Evolutionary conservation across 2,113 vertebrate species (phyloP).

Genomic region (Nesogale talazaci): DNA sequence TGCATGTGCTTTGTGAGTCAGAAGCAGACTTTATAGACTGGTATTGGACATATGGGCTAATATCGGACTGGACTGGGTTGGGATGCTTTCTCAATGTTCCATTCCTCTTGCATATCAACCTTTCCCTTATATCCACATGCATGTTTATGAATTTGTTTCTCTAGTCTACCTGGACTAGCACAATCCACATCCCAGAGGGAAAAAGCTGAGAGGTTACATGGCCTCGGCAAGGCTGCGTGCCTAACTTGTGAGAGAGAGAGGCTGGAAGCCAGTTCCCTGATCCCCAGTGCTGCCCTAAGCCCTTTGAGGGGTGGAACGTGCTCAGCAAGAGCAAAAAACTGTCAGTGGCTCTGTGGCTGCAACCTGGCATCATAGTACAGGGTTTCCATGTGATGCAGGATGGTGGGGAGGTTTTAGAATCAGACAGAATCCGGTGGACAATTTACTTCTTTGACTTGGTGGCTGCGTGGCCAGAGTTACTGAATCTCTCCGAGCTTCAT

Average conservation of each 20-base stretch:
- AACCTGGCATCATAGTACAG: background rate
- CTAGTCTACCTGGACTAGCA: no score
- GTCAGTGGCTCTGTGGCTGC: background rate
- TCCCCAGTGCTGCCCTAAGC: background rate
- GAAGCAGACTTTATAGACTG: no score
- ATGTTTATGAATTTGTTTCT: no score
- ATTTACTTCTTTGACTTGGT: conserved; percentile 17
- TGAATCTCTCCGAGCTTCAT: background rate
- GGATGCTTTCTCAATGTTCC: no score
- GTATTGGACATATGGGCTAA: no score
- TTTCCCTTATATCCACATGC: no score
- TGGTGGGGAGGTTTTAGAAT: background rate
- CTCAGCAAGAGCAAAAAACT: background rate
- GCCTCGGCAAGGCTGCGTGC: background rate
- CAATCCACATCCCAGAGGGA: background rate
- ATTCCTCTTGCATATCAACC: no score
- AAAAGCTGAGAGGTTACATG: background rate
- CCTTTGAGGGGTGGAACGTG: no score
- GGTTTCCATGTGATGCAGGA: background rate
- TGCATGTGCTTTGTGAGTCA: no score
- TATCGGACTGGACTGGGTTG: no score
- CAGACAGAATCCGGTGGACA: background rate
- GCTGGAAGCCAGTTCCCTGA: no score
- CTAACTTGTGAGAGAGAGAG: background rate
- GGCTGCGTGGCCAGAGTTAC: conserved; percentile 12